Evolutionary conservation across 2,797 vertebrate species (phyloP), one percentile per base, ranked within the genome.

Genomic region (Eulemur rubriventer): DNA sequence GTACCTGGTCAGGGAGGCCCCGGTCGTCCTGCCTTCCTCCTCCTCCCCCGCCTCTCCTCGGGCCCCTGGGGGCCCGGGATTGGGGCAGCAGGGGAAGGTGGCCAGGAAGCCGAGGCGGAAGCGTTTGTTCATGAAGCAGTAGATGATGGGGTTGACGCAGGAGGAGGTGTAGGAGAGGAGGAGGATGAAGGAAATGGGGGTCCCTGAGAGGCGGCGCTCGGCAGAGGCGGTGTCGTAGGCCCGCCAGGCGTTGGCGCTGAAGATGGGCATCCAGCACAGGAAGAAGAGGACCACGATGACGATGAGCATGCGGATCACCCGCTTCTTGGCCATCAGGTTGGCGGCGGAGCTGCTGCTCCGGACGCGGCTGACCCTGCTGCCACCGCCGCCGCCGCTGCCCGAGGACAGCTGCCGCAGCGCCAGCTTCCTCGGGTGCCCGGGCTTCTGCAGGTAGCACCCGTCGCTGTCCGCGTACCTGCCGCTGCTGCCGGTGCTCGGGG

Each of bases 121-220:
- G 0, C 99, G 99, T 85, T 99, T 99, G 99, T 99, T 99, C 99
- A 99, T 99, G 94, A 99, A 99, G 98, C 99, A 99, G 98, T 99
- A 99, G 73, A 99, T 99, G 98, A 99, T 99, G 76, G 99, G 99
- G 98, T 99, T 99, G 96, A 99, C 99, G 0, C 99, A 99, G 96
- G 99, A 99, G 0, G 99, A 99, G 0, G 99, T 99, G 98, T 99
- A 99, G 95, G 99, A 99, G 70, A 99, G 98, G 97, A 99, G 95
- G 97, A 99, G 99, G 97, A 99, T 99, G 97, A 99, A 99, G 94
- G 99, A 99, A 97, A 99, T 99, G 11, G 99, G 99, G 0, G 99
- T 99, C 4, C 99, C 99, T 0, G 99, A 99, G 63, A 99, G 99
- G 0, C 96, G 98, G n/a, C 98, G 99, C 97, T 99, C 98, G 1